Base-by-base conservation (phyloP, 2,888 invertebrate genomes). In the Pecten maximus region DNA sequence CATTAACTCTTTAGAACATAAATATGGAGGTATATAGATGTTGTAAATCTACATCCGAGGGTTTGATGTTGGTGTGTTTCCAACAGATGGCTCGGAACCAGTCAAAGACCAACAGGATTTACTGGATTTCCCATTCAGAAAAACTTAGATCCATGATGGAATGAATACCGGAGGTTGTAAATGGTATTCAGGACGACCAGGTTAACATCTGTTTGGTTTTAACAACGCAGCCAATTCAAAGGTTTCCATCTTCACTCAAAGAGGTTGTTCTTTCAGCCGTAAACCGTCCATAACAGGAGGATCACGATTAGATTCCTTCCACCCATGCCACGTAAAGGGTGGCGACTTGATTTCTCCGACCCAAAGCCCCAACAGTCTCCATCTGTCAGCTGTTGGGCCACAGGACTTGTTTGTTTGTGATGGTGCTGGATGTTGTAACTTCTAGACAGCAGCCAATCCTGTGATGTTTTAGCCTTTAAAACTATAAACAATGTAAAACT, bases 311-410 rank as follows among this genome's bases (percentile, higher is more conserved):
- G 74, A 74, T 74, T 28, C 6, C 35, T 74, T 74, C 35, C 74
- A 35, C 28, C 74, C 74, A 28, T 12, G 15, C 74, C 74, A 35
- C 35, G 28, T 74, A 35, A 74, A 28, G 74, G 35, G 74, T 74
- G 74, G 74, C 35, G 74, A 74, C 74, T 28, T 28, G 35, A 74
- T 35, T 74, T 74, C 74, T 35, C 74, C 74, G 19, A 10, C 74
- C 74, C 74, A 74, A 74, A 74, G 74, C 74, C 35, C 74, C 74
- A 74, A 74, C 74, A 74, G 74, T 74, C 74, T 74, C 35, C 74
- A 74, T 74, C 74, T 28, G 74, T 28, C 74, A 74, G 74, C 74
- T 74, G 74, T 74, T 74, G 28, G 28, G 8, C 8, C 1, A 6
- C 44, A 44, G 44, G 44, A 12, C 2, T 54, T 54, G 54, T 74